phyloP scores from a whole-genome alignment of 2,888 invertebrate genomes.

The Nemapogon koenigi region DNA sequence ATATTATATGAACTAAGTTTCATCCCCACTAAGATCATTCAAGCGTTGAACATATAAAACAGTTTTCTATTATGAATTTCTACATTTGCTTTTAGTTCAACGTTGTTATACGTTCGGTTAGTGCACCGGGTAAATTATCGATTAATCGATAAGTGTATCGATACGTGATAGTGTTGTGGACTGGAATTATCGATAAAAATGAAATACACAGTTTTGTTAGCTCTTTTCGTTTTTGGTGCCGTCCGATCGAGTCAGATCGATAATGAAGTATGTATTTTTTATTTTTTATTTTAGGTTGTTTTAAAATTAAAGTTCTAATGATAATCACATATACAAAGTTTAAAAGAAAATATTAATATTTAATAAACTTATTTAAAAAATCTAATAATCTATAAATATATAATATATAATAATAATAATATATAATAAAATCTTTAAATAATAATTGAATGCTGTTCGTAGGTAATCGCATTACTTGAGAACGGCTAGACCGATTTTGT shows the following conservation, averaged over 20 bases:
- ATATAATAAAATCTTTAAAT: background rate
- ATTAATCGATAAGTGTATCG: conserved; percentile 7
- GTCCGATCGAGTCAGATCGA: conserved; percentile 41
- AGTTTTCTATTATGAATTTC: conserved; percentile 27
- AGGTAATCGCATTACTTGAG: too few species aligned
- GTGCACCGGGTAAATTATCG: conserved; percentile 14
- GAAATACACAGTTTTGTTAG: conserved; percentile 37
- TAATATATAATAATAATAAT: background rate
- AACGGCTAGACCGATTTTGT: too few species aligned
- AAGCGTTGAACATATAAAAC: conserved; percentile 46
- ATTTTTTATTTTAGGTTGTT: background rate
- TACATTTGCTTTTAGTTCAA: conserved; percentile 39
- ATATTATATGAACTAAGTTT: too few species aligned
- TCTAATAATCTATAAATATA: background rate
- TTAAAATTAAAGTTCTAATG: background rate
- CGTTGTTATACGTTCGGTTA: conserved; percentile 13
- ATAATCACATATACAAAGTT: background rate
- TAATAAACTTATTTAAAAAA: background rate
- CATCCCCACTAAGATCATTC: conserved; percentile 40
- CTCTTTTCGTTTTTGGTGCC: conserved; percentile 46
- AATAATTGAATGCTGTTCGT: too few species aligned
- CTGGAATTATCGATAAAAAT: conserved; percentile 26
- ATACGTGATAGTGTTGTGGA: conserved; percentile 40
- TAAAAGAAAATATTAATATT: background rate
- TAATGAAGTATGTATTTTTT: conserved; percentile 46